Evolutionary conservation across 2,113 vertebrate species (phyloP).

Genomic region (Taxidea taxus): DNA sequence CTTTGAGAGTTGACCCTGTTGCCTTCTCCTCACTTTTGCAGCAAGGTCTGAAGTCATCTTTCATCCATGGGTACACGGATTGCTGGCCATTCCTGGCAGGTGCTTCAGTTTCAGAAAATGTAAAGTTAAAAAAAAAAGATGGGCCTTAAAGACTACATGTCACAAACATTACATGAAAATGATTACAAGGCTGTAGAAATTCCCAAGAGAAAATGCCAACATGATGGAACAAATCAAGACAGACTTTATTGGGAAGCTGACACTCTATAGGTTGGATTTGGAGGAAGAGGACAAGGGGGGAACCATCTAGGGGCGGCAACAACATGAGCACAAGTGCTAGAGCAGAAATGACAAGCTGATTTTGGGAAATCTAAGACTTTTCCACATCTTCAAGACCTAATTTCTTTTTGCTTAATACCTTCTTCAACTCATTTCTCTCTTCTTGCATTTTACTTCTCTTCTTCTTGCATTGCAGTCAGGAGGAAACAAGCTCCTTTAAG

Average conservation of each 20-base stretch:
- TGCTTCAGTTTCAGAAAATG: background rate
- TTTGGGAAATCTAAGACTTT: background rate
- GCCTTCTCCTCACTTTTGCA: too few relatives aligned
- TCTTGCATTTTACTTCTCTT: background rate
- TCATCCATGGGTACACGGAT: too few relatives aligned
- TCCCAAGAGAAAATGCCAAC: background rate
- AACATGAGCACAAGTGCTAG: background rate
- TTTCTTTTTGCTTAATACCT: background rate
- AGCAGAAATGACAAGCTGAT: background rate
- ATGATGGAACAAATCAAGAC: background rate
- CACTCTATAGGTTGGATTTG: background rate
- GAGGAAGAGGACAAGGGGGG: background rate
- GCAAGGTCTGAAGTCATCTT: too few relatives aligned
- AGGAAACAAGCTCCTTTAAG: background rate
- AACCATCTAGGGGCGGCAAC: rapidly evolving
- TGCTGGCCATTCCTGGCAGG: too few relatives aligned
- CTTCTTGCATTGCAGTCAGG: background rate
- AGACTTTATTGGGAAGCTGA: background rate
- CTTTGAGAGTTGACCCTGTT: too few relatives aligned
- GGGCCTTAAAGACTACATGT: background rate
- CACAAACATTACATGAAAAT: background rate
- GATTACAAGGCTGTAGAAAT: background rate
- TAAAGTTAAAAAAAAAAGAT: background rate
- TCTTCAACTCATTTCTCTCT: background rate
- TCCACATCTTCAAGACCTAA: background rate